Percentiles rank a stretch among this genome's conserved stretches.
Evolutionary conservation across 2,113 vertebrate species (phyloP).

Genomic region (Geococcyx californianus): DNA sequence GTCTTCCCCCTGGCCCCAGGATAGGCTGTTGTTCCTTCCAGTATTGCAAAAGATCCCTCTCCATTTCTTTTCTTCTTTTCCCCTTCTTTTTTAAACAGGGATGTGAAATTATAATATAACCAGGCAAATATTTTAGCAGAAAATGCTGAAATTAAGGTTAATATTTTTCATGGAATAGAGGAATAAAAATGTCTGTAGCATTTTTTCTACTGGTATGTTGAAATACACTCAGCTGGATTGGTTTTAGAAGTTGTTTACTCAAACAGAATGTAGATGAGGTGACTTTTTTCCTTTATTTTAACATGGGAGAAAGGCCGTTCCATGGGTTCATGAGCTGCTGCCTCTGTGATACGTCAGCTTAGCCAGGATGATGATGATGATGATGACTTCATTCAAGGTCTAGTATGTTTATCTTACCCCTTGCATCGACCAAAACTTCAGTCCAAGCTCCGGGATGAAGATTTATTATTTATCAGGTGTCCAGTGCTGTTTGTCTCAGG

Average conservation of each 20-base stretch:
- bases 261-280: not conserved
- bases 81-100: not conserved
- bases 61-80: not conserved
- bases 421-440: constrained; percentile 85
- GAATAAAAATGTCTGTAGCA: not conserved
- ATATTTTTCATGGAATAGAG: not conserved
- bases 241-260: not conserved
- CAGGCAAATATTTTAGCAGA: not conserved
- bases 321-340: constrained; percentile 90
- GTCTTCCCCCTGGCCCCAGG: not conserved
- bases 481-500: constrained; percentile 91
- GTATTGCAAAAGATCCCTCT: not conserved
- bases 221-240: not conserved
- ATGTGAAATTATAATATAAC: not conserved
- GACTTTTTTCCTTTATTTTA: not conserved
- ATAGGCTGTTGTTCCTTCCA: not conserved
- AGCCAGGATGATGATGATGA: constrained; percentile 46
- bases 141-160: not conserved
- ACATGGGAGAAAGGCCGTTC: constrained; percentile 82
- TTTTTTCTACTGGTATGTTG: not conserved
- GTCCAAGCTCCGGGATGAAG: constrained; percentile 83
- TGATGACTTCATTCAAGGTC: constrained; percentile 78
- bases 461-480: constrained; percentile 79
- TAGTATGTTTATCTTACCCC: constrained; percentile 91
- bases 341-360: constrained; percentile 74